Evolutionary conservation across 2,797 vertebrate species (phyloP).

Genomic region (Nyctalus aviator): DNA sequence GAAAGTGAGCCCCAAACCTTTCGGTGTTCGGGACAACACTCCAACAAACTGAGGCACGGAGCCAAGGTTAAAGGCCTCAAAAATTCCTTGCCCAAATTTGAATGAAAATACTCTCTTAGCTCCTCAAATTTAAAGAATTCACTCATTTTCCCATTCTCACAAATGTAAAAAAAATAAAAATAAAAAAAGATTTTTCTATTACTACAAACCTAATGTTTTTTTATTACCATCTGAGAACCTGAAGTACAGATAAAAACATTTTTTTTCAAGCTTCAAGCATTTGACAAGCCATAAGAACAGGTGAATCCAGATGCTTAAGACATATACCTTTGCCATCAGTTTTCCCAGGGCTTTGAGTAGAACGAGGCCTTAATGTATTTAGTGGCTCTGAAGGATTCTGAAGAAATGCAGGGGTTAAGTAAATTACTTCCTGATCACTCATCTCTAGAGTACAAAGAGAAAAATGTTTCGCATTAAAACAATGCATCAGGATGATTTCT

Average conservation of each 20-base stretch:
- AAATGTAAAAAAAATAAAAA: not conserved
- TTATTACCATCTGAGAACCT: not conserved
- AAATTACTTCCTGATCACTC: conserved; percentile 48
- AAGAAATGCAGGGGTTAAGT: not conserved
- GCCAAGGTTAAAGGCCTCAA: not conserved
- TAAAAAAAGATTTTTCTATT: not conserved
- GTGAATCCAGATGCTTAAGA: not conserved
- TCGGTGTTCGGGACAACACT: not conserved
- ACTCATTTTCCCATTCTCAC: not conserved
- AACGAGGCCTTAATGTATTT: not conserved
- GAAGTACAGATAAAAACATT: not conserved
- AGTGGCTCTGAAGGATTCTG: not conserved
- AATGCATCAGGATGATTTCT: not conserved
- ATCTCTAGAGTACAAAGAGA: conserved; percentile 37
- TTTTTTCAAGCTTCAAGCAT: not conserved
- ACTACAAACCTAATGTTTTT: not conserved
- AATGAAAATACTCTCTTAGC: not conserved
- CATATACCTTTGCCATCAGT: conserved; percentile 13
- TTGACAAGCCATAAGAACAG: not conserved
- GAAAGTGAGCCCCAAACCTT: not conserved
- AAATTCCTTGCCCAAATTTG: not conserved
- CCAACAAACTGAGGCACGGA: not conserved
- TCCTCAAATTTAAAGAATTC: conserved; percentile 32
- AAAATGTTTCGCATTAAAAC: conserved; percentile 11
- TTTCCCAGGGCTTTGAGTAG: not conserved